phyloP scores from a whole-genome alignment of 2,113 vertebrate genomes.

The Oncorhynchus keta region DNA sequence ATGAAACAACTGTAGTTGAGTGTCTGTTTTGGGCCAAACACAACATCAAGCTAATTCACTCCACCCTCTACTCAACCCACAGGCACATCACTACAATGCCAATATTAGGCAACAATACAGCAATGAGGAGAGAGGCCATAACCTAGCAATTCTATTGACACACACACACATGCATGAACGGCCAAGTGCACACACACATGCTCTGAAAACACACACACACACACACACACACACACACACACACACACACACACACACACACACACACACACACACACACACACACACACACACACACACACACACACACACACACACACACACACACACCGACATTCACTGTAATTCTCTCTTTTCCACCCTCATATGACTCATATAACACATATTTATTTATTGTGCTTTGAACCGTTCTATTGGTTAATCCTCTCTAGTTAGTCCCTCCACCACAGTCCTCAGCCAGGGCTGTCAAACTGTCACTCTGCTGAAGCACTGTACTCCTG shows the following conservation, averaged over 20 bases:
- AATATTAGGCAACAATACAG: background rate
- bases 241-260: background rate
- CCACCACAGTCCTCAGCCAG: background rate
- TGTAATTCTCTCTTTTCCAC: background rate
- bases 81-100: background rate
- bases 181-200: background rate
- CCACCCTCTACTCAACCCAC: background rate
- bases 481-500: background rate
- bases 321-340: background rate
- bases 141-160: background rate
- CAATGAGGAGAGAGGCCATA: background rate
- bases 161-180: background rate
- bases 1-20: slow-evolving; percentile 64
- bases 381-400: background rate
- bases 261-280: background rate
- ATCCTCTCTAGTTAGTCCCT: background rate
- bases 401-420: background rate
- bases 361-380: background rate
- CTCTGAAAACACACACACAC: background rate
- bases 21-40: slow-evolving; percentile 54
- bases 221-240: background rate
- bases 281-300: background rate
- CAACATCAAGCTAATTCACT: slow-evolving; percentile 49
- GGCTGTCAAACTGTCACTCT: background rate
- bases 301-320: background rate